phyloP scores from a whole-genome alignment of 2,888 invertebrate genomes.

The Latheticus oryzae region DNA sequence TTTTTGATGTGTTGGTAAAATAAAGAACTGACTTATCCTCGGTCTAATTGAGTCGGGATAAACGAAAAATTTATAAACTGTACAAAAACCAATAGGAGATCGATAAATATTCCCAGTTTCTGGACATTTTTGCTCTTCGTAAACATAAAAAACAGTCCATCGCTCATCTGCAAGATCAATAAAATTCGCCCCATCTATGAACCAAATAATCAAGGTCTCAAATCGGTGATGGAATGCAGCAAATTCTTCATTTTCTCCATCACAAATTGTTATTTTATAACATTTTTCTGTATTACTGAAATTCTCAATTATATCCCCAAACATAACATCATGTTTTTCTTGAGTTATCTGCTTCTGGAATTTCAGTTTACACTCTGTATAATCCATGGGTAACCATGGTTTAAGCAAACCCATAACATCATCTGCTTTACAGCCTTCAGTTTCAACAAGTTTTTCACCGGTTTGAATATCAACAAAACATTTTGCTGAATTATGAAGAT shows the following conservation, averaged over 20 bases:
- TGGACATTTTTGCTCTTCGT: slow-evolving; percentile 75
- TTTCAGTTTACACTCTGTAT: slow-evolving; percentile 48
- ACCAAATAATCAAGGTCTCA: slow-evolving; percentile 94
- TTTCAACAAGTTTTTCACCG: slow-evolving; percentile 72
- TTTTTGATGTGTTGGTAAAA: slow-evolving; percentile 92
- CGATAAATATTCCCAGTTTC: slow-evolving; percentile 71
- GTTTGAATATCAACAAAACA: slow-evolving; percentile 84
- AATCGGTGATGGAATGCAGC: slow-evolving; percentile 82
- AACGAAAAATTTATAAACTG: slow-evolving; percentile 94
- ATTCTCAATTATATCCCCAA: slow-evolving; percentile 54
- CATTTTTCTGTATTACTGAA: slow-evolving; percentile 45
- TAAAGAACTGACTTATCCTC: slow-evolving; percentile 91
- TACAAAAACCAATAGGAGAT: slow-evolving; percentile 88
- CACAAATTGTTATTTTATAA: slow-evolving; percentile 86
- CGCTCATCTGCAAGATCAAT: slow-evolving; percentile 92
- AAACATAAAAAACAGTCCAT: slow-evolving; percentile 89
- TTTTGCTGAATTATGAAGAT: slow-evolving; percentile 56
- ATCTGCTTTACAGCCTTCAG: slow-evolving; percentile 56
- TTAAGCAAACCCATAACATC: slow-evolving; percentile 53
- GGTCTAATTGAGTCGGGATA: slow-evolving; percentile 90
- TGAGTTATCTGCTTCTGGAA: slow-evolving; percentile 50
- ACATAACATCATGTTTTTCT: slow-evolving; percentile 55
- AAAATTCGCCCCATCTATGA: slow-evolving; percentile 95
- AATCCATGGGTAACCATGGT: slow-evolving; percentile 59
- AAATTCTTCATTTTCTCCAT: slow-evolving; percentile 79